phyloP scores from a whole-genome alignment of 1,140 invertebrate genomes.

The Lepidurus couesii region DNA sequence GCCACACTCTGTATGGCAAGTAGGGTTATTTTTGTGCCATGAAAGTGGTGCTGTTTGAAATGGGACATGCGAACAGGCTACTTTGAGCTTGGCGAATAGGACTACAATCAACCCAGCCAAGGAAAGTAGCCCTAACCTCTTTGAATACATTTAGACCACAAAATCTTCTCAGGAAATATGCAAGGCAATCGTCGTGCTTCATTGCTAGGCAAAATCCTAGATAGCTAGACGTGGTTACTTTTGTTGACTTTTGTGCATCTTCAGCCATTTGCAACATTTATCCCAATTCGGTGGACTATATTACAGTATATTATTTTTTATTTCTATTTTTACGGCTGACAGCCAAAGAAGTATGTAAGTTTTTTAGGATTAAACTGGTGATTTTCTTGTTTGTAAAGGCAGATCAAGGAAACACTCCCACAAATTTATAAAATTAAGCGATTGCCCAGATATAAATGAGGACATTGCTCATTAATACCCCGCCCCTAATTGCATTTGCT shows the following conservation, averaged over 20 bases:
- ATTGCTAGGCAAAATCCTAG: not conserved
- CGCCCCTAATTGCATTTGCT: too few relatives aligned
- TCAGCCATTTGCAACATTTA: not conserved
- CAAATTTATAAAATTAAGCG: too few relatives aligned
- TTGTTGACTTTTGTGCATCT: not conserved
- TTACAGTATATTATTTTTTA: not conserved
- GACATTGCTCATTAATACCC: too few relatives aligned
- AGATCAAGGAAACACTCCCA: too few relatives aligned
- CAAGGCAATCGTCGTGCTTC: not conserved
- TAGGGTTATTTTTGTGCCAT: not conserved
- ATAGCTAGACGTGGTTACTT: not conserved
- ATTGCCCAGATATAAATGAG: too few relatives aligned
- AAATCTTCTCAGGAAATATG: not conserved
- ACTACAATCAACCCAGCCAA: not conserved
- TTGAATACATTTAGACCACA: not conserved
- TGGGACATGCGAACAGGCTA: not conserved
- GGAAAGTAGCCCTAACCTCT: not conserved
- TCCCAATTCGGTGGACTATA: not conserved
- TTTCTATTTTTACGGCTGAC: too few relatives aligned
- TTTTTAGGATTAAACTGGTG: too few relatives aligned
- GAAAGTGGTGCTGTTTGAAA: constrained; percentile 17
- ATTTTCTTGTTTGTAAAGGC: too few relatives aligned
- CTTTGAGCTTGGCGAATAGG: not conserved
- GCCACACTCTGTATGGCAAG: constrained; percentile 18
- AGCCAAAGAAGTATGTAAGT: too few relatives aligned